Base-by-base conservation (phyloP, 2,888 invertebrate genomes). In the Latheticus oryzae region DNA sequence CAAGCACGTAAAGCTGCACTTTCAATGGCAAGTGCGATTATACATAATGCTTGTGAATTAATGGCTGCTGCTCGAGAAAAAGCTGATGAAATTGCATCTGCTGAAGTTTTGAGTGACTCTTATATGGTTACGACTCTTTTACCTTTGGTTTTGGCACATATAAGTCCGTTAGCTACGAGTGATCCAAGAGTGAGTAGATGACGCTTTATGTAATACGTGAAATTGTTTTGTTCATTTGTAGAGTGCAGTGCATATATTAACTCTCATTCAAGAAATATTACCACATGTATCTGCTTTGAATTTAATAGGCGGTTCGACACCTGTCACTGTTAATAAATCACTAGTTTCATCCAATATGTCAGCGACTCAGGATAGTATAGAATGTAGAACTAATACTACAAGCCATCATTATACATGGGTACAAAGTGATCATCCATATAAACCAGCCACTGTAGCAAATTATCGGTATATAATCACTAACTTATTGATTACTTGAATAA, bases 361-460 rank as follows among this genome's bases (percentile, higher is more conserved):
- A 28, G 62, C 69, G 19, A 73, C 70, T 62, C 67, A 68, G 43
- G 73, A 74, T 37, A 55, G 52, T 7, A 51, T 57, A 3, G 75
- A 76, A 33, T 62, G 62, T 38, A 68, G 64, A 51, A 62, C 67
- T 1, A 73, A 73, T 40, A 93, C 93, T 15, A 92, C 93, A 1
- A 91, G 93, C 57, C 88, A 90, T 72, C 92, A 93, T 79, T 95
- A 93, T 76, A 91, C 94, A 2, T 88, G 93, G 83, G 87, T 96
- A 1, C 97, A 98, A 80, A 96, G 96, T 76, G 95, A 96, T 26
- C 98, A 98, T 82, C 98, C 98, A 0, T 98, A 98, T 79, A 92
- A 92, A 77, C 90, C 93, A 26, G 89, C 95, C 0, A 85, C 89
- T 9, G 89, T 95, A 19, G 87, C 89, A 26, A 92, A 93, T 74